These are phyloP conservation scores for Nasonovia ribisnigri DNA, from an alignment of 2,888 invertebrate species.

Conservation along the genomic window DNA sequence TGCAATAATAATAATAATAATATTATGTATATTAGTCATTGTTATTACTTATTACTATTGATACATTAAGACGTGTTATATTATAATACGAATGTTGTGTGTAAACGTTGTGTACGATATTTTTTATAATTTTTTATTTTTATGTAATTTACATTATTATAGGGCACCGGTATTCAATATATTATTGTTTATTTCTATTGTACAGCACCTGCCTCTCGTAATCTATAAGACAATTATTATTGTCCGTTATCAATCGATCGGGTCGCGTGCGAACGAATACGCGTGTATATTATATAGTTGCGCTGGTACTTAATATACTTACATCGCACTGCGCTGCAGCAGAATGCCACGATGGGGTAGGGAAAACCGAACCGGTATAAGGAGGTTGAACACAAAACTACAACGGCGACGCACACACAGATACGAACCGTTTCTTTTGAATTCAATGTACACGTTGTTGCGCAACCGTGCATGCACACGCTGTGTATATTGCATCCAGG, in stretches of 20 bases:
- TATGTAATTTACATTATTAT: background rate
- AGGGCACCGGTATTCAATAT: background rate
- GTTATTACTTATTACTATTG: background rate
- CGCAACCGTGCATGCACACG: background rate
- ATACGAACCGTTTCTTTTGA: background rate
- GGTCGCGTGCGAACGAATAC: background rate
- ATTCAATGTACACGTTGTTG: background rate
- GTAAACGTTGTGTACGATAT: background rate
- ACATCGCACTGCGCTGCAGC: background rate
- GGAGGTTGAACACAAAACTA: background rate
- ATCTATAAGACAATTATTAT: background rate
- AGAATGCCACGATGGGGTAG: background rate
- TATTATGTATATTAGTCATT: background rate
- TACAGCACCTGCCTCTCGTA: background rate
- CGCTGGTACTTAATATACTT: too few relatives aligned
- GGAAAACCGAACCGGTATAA: background rate
- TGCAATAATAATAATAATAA: too few relatives aligned
- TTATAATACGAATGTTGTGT: background rate
- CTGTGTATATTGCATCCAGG: constrained; percentile 24
- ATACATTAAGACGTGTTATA: background rate
- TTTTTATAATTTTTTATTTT: background rate
- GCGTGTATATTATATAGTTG: background rate
- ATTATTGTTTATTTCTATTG: background rate
- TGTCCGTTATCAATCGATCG: background rate
- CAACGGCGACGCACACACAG: too few relatives aligned